phyloP scores from a whole-genome alignment of 2,113 vertebrate species.

The Callopanchax toddi region DNA sequence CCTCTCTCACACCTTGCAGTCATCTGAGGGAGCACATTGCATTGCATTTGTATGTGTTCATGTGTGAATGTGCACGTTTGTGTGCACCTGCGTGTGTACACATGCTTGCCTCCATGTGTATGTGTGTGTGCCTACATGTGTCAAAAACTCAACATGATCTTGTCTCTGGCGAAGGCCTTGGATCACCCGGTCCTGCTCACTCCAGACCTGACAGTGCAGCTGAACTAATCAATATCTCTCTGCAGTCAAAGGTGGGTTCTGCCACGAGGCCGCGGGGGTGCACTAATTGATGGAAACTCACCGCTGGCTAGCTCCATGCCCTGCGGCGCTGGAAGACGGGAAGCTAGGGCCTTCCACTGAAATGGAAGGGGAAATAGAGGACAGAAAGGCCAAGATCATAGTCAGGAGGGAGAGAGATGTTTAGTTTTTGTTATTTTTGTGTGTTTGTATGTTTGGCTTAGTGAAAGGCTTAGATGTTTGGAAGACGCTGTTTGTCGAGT shows the following conservation, averaged over 20 bases:
- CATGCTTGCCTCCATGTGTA: constrained; percentile 27
- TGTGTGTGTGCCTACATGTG: constrained; percentile 65
- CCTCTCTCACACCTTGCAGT: constrained; percentile 80
- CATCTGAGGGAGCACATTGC: constrained; percentile 78
- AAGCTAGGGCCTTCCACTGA: constrained; percentile 75
- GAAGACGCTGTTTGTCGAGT: constrained; percentile 35
- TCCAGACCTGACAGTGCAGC: constrained; percentile 95
- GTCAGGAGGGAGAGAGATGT: constrained; percentile 56
- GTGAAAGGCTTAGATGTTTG: constrained; percentile 36
- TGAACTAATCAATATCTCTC: constrained; percentile 94
- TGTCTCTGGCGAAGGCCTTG: constrained; percentile 90
- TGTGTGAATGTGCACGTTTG: constrained; percentile 9
- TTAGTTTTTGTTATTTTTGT: constrained; percentile 54
- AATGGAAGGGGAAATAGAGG: constrained; percentile 68
- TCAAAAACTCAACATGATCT: constrained; percentile 79
- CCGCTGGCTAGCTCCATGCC: constrained; percentile 86
- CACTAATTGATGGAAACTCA: constrained; percentile 96
- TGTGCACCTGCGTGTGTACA: constrained; percentile 32
- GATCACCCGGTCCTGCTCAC: constrained; percentile 89
- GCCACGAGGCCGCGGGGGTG: constrained; percentile 86
- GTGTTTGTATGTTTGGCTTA: constrained; percentile 40
- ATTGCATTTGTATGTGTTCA: constrained; percentile 66
- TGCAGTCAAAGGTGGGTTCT: constrained; percentile 86
- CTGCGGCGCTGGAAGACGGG: constrained; percentile 85
- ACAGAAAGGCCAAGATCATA: constrained; percentile 66